phyloP scores from a whole-genome alignment of 2,113 vertebrate species.

The Hyperopisus bebe region DNA sequence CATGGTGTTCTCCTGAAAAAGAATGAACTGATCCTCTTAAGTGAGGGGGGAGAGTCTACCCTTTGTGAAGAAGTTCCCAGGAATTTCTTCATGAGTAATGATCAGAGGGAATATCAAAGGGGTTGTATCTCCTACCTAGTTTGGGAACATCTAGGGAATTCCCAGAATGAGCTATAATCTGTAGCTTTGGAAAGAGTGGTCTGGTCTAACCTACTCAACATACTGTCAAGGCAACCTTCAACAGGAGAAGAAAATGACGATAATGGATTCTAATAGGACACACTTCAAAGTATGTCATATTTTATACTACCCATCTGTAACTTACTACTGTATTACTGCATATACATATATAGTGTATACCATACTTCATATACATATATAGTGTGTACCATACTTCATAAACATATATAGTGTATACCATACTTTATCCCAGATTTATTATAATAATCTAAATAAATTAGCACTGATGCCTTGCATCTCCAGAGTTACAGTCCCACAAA shows the following conservation, averaged over 20 bases:
- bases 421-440: not conserved
- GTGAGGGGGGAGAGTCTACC: not conserved
- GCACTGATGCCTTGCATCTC: not conserved
- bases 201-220: not conserved
- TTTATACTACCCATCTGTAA: not conserved
- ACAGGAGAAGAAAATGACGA: not conserved
- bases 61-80: not conserved
- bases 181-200: not conserved
- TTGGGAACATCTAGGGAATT: not conserved
- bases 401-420: too few relatives aligned
- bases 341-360: not conserved
- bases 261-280: not conserved
- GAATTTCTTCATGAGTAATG: not conserved
- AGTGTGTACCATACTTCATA: not conserved
- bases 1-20: not conserved
- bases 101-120: not conserved
- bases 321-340: not conserved
- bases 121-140: not conserved
- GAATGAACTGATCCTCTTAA: not conserved
- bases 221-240: not conserved
- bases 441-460: not conserved
- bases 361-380: too few relatives aligned
- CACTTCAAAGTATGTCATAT: not conserved
- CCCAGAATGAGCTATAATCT: not conserved
- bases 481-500: not conserved